These are phyloP conservation scores for Luidia sarsii DNA, from an alignment of 53 echinoderm and acorn worm species.

Conservation along the genomic window DNA sequence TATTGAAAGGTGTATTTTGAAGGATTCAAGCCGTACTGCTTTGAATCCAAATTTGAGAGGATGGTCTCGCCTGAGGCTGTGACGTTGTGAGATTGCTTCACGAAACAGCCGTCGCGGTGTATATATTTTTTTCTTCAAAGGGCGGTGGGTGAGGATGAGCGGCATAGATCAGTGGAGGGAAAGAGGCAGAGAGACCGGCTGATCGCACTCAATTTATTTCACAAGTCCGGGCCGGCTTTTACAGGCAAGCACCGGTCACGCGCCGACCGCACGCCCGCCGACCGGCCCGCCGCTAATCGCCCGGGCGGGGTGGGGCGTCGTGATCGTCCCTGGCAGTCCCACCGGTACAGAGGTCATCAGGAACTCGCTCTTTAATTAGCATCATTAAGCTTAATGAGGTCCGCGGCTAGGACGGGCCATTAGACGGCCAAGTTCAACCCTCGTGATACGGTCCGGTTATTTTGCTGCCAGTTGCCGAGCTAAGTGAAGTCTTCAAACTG, in stretches of 20 bases:
- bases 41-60: too few species aligned
- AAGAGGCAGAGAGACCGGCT: background rate
- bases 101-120: slow-evolving; percentile 1
- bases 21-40: too few species aligned
- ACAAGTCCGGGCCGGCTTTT: slow-evolving; percentile 1
- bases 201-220: slow-evolving; percentile 35
- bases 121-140: background rate
- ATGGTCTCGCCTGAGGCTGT: too few species aligned
- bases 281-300: too few species aligned
- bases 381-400: slow-evolving; percentile 22
- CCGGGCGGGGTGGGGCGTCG: background rate
- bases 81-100: background rate
- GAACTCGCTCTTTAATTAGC: slow-evolving; percentile 2
- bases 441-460: too few species aligned
- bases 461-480: background rate
- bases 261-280: background rate
- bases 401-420: background rate
- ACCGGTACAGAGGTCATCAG: background rate
- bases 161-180: slow-evolving; percentile 6
- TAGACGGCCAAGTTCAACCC: slow-evolving; percentile 18
- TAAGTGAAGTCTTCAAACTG: too few species aligned
- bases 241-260: slow-evolving; percentile 27
- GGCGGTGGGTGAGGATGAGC: background rate
- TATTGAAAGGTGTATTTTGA: too few species aligned
- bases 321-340: too few species aligned